Percentiles rank a stretch among this genome's conserved stretches.
Conservation (phyloP, 2,888 invertebrate genomes). For the Nomada goodeniana region DNA sequence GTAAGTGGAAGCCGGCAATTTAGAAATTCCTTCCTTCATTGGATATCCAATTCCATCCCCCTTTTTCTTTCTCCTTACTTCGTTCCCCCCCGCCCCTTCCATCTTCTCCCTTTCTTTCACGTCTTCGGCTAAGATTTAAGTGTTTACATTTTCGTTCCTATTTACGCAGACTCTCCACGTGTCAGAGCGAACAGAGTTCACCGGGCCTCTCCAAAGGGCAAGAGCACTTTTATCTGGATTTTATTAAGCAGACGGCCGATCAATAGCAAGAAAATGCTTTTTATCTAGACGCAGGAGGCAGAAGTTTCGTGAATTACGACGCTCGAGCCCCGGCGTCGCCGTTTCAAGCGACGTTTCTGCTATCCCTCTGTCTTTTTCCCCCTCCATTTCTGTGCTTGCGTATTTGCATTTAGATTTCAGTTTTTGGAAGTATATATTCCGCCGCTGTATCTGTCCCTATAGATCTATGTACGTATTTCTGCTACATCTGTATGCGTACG, state of each 20-base stretch:
- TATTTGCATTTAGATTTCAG: slow-evolving; percentile 72
- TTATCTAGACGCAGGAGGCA: slow-evolving; percentile 50
- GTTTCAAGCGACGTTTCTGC: slow-evolving; percentile 41
- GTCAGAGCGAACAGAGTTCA: slow-evolving; percentile 15
- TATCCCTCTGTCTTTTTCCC: neutral
- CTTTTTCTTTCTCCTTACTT: too few species aligned
- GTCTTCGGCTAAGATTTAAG: slow-evolving; percentile 31
- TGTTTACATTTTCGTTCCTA: slow-evolving; percentile 57
- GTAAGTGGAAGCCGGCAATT: neutral
- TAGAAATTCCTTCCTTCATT: slow-evolving; percentile 21
- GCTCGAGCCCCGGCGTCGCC: slow-evolving; percentile 32
- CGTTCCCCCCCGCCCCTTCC: too few species aligned
- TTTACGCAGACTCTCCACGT: slow-evolving; percentile 33
- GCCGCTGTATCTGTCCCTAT: neutral
- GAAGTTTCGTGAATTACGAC: slow-evolving; percentile 68
- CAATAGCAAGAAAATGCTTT: slow-evolving; percentile 67
- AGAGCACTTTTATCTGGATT: slow-evolving; percentile 65
- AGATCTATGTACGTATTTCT: neutral
- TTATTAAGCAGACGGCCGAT: slow-evolving; percentile 67
- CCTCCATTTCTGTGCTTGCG: neutral
- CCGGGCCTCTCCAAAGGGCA: neutral
- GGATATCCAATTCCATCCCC: slow-evolving; percentile 10
- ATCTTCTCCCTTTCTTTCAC: neutral
- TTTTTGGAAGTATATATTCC: slow-evolving; percentile 48
- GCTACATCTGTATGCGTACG: neutral